Evolutionary conservation across 2,888 invertebrate genomes (phyloP).

Genomic region (Drosophila meridionalis): DNA sequence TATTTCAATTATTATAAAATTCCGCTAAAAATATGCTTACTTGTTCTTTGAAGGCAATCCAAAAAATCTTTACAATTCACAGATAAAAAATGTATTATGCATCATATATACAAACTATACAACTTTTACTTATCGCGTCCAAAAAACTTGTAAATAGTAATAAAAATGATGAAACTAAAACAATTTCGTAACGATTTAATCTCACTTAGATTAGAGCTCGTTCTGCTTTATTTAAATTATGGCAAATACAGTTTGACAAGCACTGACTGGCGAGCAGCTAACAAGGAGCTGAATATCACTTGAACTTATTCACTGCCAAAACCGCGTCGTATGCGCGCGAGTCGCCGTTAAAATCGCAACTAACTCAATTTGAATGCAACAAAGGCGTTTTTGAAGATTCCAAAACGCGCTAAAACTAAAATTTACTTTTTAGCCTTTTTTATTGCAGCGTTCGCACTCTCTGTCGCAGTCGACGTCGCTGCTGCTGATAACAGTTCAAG

Average conservation of each 20-base stretch:
- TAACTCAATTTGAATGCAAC: conserved; percentile 61
- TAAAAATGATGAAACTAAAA: conserved; percentile 7
- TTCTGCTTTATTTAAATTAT: conserved; percentile 7
- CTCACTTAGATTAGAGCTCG: conserved; percentile 26
- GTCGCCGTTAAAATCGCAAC: conserved; percentile 65
- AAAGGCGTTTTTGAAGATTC: conserved; percentile 70
- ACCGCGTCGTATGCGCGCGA: conserved; percentile 51
- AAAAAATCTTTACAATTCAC: conserved; percentile 37
- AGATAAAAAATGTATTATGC: conserved; percentile 38
- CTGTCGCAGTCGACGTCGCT: conserved; percentile 7
- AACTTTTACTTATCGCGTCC: conserved; percentile 43
- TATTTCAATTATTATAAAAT: background rate
- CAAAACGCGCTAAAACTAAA: conserved; percentile 63
- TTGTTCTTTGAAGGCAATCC: background rate
- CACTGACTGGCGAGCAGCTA: conserved; percentile 25
- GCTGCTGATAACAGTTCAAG: conserved; percentile 69
- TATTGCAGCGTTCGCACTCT: conserved; percentile 30
- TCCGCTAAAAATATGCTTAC: conserved; percentile 18
- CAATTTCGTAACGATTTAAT: conserved; percentile 28
- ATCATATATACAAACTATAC: conserved; percentile 17
- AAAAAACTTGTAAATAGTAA: conserved; percentile 7
- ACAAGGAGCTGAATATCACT: conserved; percentile 3
- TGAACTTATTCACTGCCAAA: conserved; percentile 11
- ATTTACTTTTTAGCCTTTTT: conserved; percentile 67
- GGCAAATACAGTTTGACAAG: conserved; percentile 34